These are phyloP conservation scores for Haliclystus octoradiatus DNA, from an alignment of 30 jellyfish, hydroid and myxozoan genomes.

Conservation along the genomic window DNA sequence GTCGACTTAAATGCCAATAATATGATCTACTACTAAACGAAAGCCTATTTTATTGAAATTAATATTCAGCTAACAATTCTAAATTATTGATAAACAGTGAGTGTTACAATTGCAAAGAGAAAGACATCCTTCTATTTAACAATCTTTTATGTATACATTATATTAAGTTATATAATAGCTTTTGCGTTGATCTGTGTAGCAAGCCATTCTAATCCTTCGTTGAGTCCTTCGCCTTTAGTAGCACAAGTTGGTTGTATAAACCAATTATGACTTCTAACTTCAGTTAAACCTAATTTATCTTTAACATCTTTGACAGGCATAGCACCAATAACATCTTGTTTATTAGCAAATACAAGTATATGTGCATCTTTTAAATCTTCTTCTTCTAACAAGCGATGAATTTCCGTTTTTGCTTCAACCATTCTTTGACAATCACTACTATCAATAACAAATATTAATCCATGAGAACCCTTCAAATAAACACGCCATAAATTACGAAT, in stretches of 20 bases:
- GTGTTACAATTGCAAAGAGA: not conserved
- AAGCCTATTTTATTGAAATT: too few relatives aligned
- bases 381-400: slow-evolving; percentile 56
- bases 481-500: slow-evolving; percentile 96
- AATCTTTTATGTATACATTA: not conserved
- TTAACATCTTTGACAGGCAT: slow-evolving; percentile 71
- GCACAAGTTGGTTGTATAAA: slow-evolving; percentile 94
- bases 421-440: slow-evolving; percentile 80
- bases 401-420: slow-evolving; percentile 78
- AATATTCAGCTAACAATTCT: too few relatives aligned
- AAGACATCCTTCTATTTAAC: too few relatives aligned
- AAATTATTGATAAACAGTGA: too few relatives aligned
- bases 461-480: slow-evolving; percentile 88
- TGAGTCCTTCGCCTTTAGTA: slow-evolving; percentile 86
- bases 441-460: slow-evolving; percentile 81
- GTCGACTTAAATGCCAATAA: too few relatives aligned
- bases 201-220: slow-evolving; percentile 90
- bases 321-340: slow-evolving; percentile 97
- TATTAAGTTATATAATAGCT: not conserved
- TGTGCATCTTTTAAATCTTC: slow-evolving; percentile 86
- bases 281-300: slow-evolving; percentile 54
- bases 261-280: slow-evolving; percentile 74
- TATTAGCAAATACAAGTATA: slow-evolving; percentile 85
- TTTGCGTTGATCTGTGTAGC: slow-evolving; percentile 57
- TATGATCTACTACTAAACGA: too few relatives aligned